Percentiles rank a stretch among this genome's conserved stretches.
Conservation (phyloP, 2,113 vertebrate genomes). For the Brachyhypopomus gauderio region DNA sequence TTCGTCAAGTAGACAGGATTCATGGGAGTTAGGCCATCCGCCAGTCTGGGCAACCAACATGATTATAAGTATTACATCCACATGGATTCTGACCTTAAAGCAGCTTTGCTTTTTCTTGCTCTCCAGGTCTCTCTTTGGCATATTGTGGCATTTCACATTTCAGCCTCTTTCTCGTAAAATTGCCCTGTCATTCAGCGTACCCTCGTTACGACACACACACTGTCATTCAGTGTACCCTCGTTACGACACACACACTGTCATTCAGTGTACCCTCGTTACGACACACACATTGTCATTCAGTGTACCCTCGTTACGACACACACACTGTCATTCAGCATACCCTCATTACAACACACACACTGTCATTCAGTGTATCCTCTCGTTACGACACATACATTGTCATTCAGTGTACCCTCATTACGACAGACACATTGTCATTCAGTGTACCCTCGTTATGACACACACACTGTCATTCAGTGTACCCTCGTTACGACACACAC, state of each 20-base stretch:
- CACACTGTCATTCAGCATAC: background rate
- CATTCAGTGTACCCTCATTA: too few species aligned
- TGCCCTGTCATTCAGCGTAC: constrained; percentile 1
- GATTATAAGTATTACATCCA: constrained; percentile 10
- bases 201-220: constrained; percentile 11
- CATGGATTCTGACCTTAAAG: constrained; percentile 26
- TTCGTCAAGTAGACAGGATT: constrained; percentile 9
- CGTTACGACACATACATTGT: too few species aligned
- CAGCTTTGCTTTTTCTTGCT: constrained; percentile 1
- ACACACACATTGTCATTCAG: background rate
- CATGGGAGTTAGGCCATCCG: constrained; percentile 30
- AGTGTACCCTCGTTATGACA: too few species aligned
- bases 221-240: background rate
- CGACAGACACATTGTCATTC: too few species aligned
- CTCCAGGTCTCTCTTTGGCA: background rate
- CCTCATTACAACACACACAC: constrained; percentile 11
- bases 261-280: constrained; percentile 15
- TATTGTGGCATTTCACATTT: background rate
- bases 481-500: too few species aligned
- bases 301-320: too few species aligned
- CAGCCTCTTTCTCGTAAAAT: background rate
- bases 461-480: too few species aligned
- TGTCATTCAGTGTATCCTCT: too few species aligned
- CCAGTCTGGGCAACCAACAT: constrained; percentile 17
- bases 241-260: background rate